Conservation (phyloP, 2,113 vertebrate genomes). For the Zootoca vivipara region DNA sequence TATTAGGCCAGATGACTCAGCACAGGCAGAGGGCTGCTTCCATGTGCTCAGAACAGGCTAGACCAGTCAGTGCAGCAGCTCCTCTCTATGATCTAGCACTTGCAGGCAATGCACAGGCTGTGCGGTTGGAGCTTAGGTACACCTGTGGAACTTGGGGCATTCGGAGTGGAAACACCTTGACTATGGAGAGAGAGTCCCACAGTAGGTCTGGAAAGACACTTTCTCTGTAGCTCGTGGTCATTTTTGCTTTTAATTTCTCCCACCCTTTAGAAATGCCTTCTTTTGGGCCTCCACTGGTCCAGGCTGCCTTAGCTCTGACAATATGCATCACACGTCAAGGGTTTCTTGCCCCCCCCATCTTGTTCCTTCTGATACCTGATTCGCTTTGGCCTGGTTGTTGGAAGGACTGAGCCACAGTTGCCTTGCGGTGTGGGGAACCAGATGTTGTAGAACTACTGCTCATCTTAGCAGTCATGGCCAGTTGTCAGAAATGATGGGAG, state of each 20-base stretch:
- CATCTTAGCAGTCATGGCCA: too few species aligned
- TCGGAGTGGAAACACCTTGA: too few species aligned
- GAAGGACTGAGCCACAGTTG: background rate
- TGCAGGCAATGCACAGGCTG: too few species aligned
- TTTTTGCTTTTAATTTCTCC: background rate
- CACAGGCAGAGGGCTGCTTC: background rate
- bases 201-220: accelerated
- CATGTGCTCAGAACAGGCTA: background rate
- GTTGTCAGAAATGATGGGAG: too few species aligned
- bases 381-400: background rate
- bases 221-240: background rate
- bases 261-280: background rate
- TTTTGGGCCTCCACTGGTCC: background rate
- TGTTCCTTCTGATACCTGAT: background rate
- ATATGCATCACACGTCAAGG: background rate
- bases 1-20: constrained; percentile 24
- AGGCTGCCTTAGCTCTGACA: background rate
- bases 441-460: too few species aligned
- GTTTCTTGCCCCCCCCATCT: background rate
- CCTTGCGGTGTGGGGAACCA: background rate
- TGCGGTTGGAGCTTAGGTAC: background rate
- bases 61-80: background rate
- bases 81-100: background rate
- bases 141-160: background rate
- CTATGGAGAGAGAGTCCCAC: background rate